Evolutionary conservation across 1,140 invertebrate genomes (phyloP), one percentile per base, ranked within the genome.

Genomic region (Drosophila kanapiae): DNA sequence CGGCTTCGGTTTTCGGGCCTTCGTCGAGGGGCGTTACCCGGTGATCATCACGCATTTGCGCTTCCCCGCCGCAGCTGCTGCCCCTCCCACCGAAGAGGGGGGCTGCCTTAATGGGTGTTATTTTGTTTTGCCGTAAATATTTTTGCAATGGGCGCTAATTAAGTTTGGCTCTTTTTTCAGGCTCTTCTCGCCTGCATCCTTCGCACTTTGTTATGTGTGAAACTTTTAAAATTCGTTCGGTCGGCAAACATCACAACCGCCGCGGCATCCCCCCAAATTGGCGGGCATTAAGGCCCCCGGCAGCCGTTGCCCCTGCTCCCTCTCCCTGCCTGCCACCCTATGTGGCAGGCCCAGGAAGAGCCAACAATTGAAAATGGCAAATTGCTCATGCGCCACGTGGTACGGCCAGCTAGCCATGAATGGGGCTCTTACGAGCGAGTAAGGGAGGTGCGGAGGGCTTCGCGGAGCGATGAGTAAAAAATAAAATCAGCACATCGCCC

Each of bases 11-110:
- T 81, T 78, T 78, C 61, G 80, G 78, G 75, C 42, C 62, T 85
- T 84, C 85, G 71, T 75, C 76, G 49, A 87, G 82, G 88, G 88
- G 88, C 88, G 90, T 91, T 91, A 82, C 90, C 90, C 79, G 84
- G 85, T 91, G 90, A 91, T 91, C 90, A 91, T 91, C 90, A 91
- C 90, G 90, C 90, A 91, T 91, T 91, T 91, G 85, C 88, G 78
- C 82, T 80, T 23, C 29, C 60, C 65, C 67, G 42, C 48, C 29
- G 33, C 53, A 6, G 23, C n/a, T 1, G 18, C 61, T 45, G 47
- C 23, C 14, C 8, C 53, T 23, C 42, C 63, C 27, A 1, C 63
- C 49, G 56, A 42, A 10, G 57, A 27, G 35, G 23, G 61, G 35
- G 29, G 68, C 60, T 71, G 56, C 59, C 86, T 91, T 91, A 91